These are phyloP conservation scores for Lucilia cuprina DNA, from an alignment of 1,140 invertebrate species.

Conservation along the genomic window DNA sequence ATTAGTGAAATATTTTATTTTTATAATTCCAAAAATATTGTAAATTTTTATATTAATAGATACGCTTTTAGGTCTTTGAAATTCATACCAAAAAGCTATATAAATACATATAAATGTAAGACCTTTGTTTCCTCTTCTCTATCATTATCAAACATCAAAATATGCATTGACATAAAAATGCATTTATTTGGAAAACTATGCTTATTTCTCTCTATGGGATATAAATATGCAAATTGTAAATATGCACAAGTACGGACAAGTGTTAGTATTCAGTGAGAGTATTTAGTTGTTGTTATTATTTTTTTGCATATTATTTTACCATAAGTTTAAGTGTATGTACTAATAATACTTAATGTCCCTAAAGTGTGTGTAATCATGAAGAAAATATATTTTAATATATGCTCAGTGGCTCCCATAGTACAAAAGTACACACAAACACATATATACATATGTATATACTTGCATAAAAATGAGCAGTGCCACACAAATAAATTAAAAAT, in stretches of 20 bases:
- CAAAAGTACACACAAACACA: neutral
- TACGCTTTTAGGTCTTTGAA: no score
- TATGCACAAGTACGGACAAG: no score
- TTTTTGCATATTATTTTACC: neutral
- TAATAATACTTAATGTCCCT: conserved; percentile 1
- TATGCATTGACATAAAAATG: neutral
- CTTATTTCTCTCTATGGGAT: neutral
- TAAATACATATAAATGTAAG: no score
- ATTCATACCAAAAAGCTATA: no score
- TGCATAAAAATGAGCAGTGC: neutral
- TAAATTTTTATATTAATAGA: no score
- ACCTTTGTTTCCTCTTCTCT: no score
- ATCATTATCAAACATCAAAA: no score
- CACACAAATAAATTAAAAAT: neutral
- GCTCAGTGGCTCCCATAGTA: conserved; percentile 4
- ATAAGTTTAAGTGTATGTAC: conserved; percentile 5
- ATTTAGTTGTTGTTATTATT: neutral
- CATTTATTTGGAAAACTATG: neutral
- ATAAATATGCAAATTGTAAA: neutral
- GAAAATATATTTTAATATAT: conserved; percentile 18
- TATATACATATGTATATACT: no score
- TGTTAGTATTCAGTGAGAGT: neutral
- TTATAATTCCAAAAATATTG: no score
- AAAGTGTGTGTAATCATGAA: conserved; percentile 2
- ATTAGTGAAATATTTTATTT: no score